Conservation (phyloP, 2,888 invertebrate genomes). For the Xestia xanthographa region DNA sequence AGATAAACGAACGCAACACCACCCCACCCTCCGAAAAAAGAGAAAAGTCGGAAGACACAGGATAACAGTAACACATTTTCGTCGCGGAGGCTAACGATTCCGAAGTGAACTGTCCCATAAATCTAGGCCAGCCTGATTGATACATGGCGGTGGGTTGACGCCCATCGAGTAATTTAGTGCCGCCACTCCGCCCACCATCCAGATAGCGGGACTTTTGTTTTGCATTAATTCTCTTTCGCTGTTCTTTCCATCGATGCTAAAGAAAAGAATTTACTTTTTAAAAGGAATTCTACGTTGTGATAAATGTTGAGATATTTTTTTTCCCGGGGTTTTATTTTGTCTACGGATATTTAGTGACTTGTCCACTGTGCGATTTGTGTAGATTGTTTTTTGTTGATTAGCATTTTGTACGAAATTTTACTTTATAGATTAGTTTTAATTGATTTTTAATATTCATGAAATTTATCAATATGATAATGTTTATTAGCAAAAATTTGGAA, state of each 20-base stretch:
- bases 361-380: slow-evolving; percentile 63
- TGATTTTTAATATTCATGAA: slow-evolving; percentile 36
- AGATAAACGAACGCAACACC: slow-evolving; percentile 58
- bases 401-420: slow-evolving; percentile 17
- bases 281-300: slow-evolving; percentile 68
- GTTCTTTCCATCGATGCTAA: slow-evolving; percentile 73
- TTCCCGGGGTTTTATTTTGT: slow-evolving; percentile 53
- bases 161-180: slow-evolving; percentile 92
- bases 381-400: slow-evolving; percentile 56
- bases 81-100: slow-evolving; percentile 89
- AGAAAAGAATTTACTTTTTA: slow-evolving; percentile 72
- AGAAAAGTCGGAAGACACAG: slow-evolving; percentile 80
- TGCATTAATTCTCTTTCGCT: slow-evolving; percentile 89
- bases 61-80: slow-evolving; percentile 89
- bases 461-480: slow-evolving; percentile 19
- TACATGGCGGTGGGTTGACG: slow-evolving; percentile 91
- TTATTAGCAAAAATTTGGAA: neutral
- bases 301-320: slow-evolving; percentile 68
- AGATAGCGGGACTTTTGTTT: slow-evolving; percentile 89
- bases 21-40: slow-evolving; percentile 64
- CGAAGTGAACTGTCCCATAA: slow-evolving; percentile 90
- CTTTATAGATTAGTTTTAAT: slow-evolving; percentile 31
- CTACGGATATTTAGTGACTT: slow-evolving; percentile 51
- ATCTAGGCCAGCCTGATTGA: slow-evolving; percentile 88
- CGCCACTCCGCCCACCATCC: slow-evolving; percentile 91